These are phyloP conservation scores for Pegoplata infirma DNA, from an alignment of 2,888 invertebrate species.

Conservation along the genomic window DNA sequence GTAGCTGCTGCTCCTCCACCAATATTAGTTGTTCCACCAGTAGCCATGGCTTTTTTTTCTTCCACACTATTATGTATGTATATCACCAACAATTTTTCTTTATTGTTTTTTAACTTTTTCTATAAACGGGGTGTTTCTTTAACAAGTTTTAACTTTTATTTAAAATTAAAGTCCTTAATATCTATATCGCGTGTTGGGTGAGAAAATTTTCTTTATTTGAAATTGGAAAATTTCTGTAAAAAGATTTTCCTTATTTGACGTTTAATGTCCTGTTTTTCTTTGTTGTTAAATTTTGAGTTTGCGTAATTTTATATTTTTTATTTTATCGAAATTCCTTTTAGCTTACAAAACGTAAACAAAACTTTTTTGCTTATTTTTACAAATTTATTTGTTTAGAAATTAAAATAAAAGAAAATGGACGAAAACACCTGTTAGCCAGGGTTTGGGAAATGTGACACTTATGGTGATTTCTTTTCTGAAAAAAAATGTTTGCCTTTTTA, in stretches of 20 bases:
- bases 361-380: neutral
- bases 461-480: too few relatives aligned
- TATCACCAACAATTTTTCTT: neutral
- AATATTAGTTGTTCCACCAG: slow-evolving; percentile 50
- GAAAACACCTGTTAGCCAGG: slow-evolving; percentile 22
- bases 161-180: neutral
- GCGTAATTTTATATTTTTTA: slow-evolving; percentile 42
- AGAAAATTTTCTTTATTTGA: slow-evolving; percentile 27
- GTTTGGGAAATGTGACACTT: too few relatives aligned
- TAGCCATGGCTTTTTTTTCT: slow-evolving; percentile 57
- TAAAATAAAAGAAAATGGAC: neutral
- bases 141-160: neutral
- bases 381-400: slow-evolving; percentile 40
- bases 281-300: slow-evolving; percentile 38
- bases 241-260: slow-evolving; percentile 37
- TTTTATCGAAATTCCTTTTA: slow-evolving; percentile 25
- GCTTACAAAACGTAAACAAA: slow-evolving; percentile 44
- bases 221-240: slow-evolving; percentile 30
- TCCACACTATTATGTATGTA: too few relatives aligned
- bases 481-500: too few relatives aligned
- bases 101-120: neutral
- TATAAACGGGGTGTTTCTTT: neutral
- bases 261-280: slow-evolving; percentile 46
- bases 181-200: slow-evolving; percentile 4
- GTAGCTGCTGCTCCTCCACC: slow-evolving; percentile 13